These are phyloP conservation scores for Triplophysa bombifrons DNA, from an alignment of 2,797 vertebrate species.

Conservation along the genomic window DNA sequence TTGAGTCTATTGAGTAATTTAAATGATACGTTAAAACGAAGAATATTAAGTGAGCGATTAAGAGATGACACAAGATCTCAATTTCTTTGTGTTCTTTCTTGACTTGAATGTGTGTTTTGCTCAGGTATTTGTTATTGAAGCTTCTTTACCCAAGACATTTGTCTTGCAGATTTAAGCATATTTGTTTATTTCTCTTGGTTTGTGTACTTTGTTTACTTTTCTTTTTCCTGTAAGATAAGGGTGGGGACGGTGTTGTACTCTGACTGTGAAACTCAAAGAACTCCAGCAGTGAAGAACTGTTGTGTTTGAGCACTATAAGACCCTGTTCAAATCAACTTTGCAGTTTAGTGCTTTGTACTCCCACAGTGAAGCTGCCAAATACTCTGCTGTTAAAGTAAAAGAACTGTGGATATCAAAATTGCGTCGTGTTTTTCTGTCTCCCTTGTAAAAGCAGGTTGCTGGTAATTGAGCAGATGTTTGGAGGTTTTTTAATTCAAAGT, in stretches of 20 bases:
- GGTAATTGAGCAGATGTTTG: neutral
- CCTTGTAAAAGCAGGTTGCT: neutral
- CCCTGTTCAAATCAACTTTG: constrained; percentile 29
- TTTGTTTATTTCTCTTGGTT: neutral
- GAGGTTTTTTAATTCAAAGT: neutral
- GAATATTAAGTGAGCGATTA: neutral
- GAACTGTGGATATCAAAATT: constrained; percentile 23
- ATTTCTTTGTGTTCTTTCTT: neutral
- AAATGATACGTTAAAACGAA: too few species aligned
- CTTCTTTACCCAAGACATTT: neutral
- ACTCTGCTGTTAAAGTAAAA: constrained; percentile 28
- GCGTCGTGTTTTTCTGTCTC: neutral
- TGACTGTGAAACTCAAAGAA: neutral
- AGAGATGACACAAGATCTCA: neutral
- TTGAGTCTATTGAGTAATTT: neutral
- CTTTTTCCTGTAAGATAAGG: neutral
- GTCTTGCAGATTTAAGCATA: neutral
- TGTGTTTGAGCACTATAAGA: constrained; percentile 4
- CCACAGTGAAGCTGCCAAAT: constrained; percentile 25
- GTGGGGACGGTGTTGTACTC: neutral
- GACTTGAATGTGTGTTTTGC: constrained; percentile 13
- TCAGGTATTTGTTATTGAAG: constrained; percentile 26
- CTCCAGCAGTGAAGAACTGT: constrained; percentile 17
- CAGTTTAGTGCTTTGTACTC: constrained; percentile 29
- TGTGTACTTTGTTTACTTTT: constrained; percentile 12